Base-by-base conservation (phyloP, 2,113 vertebrate genomes). In the Sciurus niger region DNA sequence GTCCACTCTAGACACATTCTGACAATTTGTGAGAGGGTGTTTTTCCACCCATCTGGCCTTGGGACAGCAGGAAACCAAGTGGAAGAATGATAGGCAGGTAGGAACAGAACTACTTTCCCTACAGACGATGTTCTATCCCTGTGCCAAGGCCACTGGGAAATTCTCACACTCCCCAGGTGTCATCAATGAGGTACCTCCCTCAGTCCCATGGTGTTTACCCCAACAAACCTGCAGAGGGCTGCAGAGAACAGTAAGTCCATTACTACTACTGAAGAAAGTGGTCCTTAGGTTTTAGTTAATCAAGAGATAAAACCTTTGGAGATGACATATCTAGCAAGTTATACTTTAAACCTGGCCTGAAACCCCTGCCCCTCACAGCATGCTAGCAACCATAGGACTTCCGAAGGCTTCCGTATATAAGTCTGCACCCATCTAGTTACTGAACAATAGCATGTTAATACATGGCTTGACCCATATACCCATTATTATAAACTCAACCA, bases 401-500 rank as follows among this genome's bases (percentile, higher is more conserved):
- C 72, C 43, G 28, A 6, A 83, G 60, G 30, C 9, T 55, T 77
- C 84, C 65, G 51, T 43, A 17, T 53, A 72, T 0, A 1, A 88
- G 65, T 51, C 88, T 48, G 68, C 65, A 76, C 43, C 84, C 74
- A 72, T 72, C 87, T 65, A 73, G 88, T 95, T 79, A 63, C 0
- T 43, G 46, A 84, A 51, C 65, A 89, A 86, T 83, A 97, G 95
- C 13, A 65, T 63, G 60, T 46, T 76, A 82, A 90, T 8, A 92
- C 90, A 65, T 4, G 43, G 92, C 87, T 72, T 73, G 34, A 88
- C 58, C 84, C 94, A 78, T 6, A 46, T 34, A 83, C 30, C 67
- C 82, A 86, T 72, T 22, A 60, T 55, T 73, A 94, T 28, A 58
- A 94, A 96, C 22, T 85, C 90, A 86, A 91, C 70, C 78, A 90